Evolutionary conservation across 2,113 vertebrate genomes (phyloP), one percentile per base, ranked within the genome.

Genomic region (Microcebus ravelobensis): DNA sequence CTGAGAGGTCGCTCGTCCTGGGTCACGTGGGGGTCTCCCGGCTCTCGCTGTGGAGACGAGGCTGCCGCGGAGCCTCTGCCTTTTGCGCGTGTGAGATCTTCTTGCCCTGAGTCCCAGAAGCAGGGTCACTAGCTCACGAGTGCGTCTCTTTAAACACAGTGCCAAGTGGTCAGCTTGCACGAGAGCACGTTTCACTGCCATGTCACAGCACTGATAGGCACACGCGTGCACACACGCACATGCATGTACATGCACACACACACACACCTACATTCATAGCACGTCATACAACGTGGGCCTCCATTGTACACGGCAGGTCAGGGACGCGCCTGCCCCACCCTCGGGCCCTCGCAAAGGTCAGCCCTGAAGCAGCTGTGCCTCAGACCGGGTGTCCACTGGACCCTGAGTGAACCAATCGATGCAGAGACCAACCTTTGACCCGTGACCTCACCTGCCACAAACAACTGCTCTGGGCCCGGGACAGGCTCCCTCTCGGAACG

Each of bases 231-330:
- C 55, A 57, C 18, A 63, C 10, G 23, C 25, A 61, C 59, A 29
- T 12, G 11, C 42, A 2, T 21, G 17, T 2, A 23, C 39, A 29
- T 9, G 39, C 20, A 34, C 7, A 34, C 11, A 13, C 29, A 67
- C 9, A n/a, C 27, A 31, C 1, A 4, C 13, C 25, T 10, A 18
- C 39, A 5, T 34, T 23, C 36, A 10, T 1, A 29, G 11, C 1
- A 21, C 15, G 27, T 10, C 42, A 57, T 5, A 34, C 27, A 36
- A 23, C 6, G 3, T 12, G 52, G n/a, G 2, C 36, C 82, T 71
- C 70, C 20, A 21, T n/a, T 20, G 25, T 2, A 59, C 23, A 50
- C 9, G 5, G 8, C 42, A 81, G 59, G 73, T 81, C 61, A 42
- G 36, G 77, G 42, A 36, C 63, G 31, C 17, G 70, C n/a, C 68